phyloP scores from a whole-genome alignment of 2,113 vertebrate genomes.

The Ranitomeya variabilis region DNA sequence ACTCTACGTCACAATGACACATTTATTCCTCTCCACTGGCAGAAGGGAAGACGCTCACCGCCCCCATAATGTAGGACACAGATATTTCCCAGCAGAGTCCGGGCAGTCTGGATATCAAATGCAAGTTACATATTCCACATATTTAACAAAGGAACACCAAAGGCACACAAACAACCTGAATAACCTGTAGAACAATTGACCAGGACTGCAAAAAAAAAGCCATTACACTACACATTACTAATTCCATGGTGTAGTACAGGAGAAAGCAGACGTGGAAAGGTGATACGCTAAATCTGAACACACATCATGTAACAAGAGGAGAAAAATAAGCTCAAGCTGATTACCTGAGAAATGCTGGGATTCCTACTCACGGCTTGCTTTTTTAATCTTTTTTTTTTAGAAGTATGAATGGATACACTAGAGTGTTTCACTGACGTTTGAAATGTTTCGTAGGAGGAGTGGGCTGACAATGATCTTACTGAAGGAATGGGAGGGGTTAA shows the following conservation, averaged over 20 bases:
- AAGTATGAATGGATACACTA: slow-evolving; percentile 48
- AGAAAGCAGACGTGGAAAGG: background rate
- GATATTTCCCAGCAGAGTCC: slow-evolving; percentile 10
- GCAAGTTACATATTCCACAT: background rate
- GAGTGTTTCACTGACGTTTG: slow-evolving; percentile 47
- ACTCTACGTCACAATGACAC: slow-evolving; percentile 44
- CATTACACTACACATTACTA: background rate
- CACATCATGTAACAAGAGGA: slow-evolving; percentile 2
- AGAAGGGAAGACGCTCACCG: slow-evolving; percentile 25
- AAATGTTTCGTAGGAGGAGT: slow-evolving; percentile 48
- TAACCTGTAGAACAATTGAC: background rate
- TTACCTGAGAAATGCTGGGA: slow-evolving; percentile 47
- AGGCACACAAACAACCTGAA: background rate
- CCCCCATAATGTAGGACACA: slow-evolving; percentile 47
- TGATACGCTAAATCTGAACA: background rate
- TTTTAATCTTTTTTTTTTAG: slow-evolving; percentile 19
- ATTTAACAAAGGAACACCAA: background rate
- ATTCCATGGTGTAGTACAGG: background rate
- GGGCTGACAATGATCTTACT: slow-evolving; percentile 26
- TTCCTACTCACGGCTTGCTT: slow-evolving; percentile 29
- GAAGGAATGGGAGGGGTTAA: slow-evolving; percentile 33
- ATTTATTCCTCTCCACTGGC: slow-evolving; percentile 41
- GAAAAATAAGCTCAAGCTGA: background rate
- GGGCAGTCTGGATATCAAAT: background rate
- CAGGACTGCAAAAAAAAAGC: background rate